A percentile compares a stretch with the other conserved stretches of the same genome.
Conservation (phyloP, 1,140 invertebrate species). For the Aporrectodea caliginosa region DNA sequence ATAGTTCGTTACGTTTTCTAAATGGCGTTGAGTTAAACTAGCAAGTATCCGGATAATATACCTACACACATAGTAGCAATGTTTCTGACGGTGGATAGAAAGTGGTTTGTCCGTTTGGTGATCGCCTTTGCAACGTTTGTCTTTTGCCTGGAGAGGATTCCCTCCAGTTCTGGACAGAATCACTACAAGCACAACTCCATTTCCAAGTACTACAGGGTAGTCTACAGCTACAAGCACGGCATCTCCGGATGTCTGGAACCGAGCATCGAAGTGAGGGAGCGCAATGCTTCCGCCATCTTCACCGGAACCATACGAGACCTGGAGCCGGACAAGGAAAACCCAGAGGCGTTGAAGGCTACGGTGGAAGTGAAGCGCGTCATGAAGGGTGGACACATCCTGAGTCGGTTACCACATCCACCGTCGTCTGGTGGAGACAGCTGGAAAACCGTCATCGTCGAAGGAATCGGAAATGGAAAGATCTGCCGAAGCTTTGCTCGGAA, state of each 20-base stretch:
- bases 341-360: conserved; percentile 39
- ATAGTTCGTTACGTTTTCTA: too few species aligned
- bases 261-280: background rate
- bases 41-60: too few species aligned
- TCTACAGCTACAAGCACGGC: background rate
- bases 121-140: too few species aligned
- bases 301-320: background rate
- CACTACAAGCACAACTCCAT: background rate
- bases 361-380: conserved; percentile 53
- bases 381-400: conserved; percentile 42
- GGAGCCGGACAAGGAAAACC: conserved; percentile 25
- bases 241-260: background rate
- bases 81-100: too few species aligned
- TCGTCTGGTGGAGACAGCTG: background rate
- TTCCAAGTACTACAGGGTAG: background rate
- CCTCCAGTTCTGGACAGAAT: background rate
- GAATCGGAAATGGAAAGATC: conserved; percentile 46
- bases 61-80: too few species aligned
- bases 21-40: too few species aligned
- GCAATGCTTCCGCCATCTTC: background rate
- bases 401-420: conserved; percentile 23
- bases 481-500: conserved; percentile 41
- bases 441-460: conserved; percentile 43
- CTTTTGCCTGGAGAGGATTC: too few species aligned
- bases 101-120: too few species aligned